A percentile compares a stretch with the other conserved stretches of the same genome.
These are phyloP conservation scores for Acanthopagrus latus DNA, from an alignment of 2,797 vertebrate genomes.

Conservation along the genomic window DNA sequence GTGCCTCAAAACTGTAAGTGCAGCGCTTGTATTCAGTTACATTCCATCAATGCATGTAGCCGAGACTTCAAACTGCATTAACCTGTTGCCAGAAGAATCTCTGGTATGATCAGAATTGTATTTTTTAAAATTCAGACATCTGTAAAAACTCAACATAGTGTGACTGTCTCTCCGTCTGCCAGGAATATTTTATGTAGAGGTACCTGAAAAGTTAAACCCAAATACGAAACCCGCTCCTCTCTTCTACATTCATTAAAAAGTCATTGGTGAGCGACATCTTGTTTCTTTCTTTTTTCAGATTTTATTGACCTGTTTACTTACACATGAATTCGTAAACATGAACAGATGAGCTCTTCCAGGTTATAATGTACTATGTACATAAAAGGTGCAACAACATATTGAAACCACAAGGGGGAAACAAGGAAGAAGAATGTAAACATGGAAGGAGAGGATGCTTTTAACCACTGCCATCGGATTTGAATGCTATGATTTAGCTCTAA, in stretches of 20 bases:
- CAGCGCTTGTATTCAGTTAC: too few relatives aligned
- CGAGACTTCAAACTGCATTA: background rate
- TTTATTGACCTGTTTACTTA: slow-evolving; percentile 47
- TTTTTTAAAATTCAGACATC: background rate
- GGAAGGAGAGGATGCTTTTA: background rate
- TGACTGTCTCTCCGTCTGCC: background rate
- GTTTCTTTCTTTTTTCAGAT: background rate
- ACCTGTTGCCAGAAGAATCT: too few relatives aligned
- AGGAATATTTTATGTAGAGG: background rate
- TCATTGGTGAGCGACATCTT: background rate
- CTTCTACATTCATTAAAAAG: background rate
- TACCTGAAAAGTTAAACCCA: background rate
- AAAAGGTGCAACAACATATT: background rate
- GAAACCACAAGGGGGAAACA: background rate
- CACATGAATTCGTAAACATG: background rate
- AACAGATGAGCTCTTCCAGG: background rate
- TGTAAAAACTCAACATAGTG: background rate
- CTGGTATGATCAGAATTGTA: background rate
- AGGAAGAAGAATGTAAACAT: background rate
- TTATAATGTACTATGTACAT: background rate
- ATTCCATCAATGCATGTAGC: too few relatives aligned
- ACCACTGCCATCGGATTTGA: background rate
- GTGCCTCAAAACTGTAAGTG: too few relatives aligned
- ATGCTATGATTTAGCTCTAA: background rate
- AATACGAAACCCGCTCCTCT: background rate